Evolutionary conservation across 1,140 invertebrate species (phyloP), one percentile per base, ranked within the genome.

Genomic region (Pogonomyrmex californicus): DNA sequence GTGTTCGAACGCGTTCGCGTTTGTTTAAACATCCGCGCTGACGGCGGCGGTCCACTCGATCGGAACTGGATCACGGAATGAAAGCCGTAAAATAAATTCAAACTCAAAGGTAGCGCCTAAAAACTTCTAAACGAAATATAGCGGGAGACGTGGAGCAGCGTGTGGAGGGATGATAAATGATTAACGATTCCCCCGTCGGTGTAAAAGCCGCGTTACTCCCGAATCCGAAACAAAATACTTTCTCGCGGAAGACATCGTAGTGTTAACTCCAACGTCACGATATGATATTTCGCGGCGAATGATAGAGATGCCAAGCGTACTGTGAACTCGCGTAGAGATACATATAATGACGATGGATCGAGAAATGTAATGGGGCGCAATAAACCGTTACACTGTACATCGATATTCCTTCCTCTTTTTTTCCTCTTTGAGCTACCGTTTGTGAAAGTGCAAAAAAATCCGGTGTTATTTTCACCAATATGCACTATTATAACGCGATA

Each of bases 331-430:
- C 79, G 54, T 54, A 30, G 36, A 62, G 33, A 82, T 12, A 62
- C 47, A 7, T 58, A 82, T 83, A 83, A 83, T 83, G 79, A 83
- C 79, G 68, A 83, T 83, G 79, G 41, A 83, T 83, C 33, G 79
- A 60, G 68, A 83, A 44, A 83, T 83, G 79, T 54, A 83, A 82
- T 73, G 79, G 66, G 41, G 79, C 68, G 79, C 79, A 75, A 41
- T 82, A 60, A 41, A 38, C 60, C 60, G 44, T 60, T 23, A 60
- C 44, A 44, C 54, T 47, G 49, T 62, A 70, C 77, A 82, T 70
- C 85, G 51, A 66, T 70, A 56, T 65, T 62, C 47, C 17, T 41
- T 68, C 6, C 30, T 7, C 36, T 38, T 17, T 49, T 14, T 71
- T 1, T 70, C 4, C 14, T 62, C 12, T 63, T 17, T 33, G 14